A percentile compares a stretch with the other conserved stretches of the same genome.
Evolutionary conservation across 2,113 vertebrate genomes (phyloP).

Genomic region (Apteryx owenii): DNA sequence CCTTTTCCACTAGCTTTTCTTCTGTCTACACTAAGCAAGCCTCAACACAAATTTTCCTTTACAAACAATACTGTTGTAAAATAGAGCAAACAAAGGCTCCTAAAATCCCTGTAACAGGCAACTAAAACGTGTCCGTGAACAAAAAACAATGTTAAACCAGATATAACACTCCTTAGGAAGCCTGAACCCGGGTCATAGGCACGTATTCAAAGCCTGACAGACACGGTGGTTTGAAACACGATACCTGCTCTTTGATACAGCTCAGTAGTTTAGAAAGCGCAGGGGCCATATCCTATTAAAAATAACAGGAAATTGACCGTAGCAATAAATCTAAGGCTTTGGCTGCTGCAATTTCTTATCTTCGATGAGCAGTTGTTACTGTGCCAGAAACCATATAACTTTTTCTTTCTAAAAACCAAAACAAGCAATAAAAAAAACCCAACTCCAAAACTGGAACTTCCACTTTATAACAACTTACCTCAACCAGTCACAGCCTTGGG

Average conservation of each 20-base stretch:
- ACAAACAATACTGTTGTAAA: neutral
- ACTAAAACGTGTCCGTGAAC: neutral
- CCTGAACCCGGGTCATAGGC: neutral
- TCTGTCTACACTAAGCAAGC: neutral
- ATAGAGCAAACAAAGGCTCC: neutral
- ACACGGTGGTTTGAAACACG: neutral
- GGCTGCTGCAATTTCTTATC: conserved; percentile 50
- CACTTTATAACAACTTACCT: neutral
- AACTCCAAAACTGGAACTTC: neutral
- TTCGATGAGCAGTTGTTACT: conserved; percentile 9
- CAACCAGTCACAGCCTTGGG: neutral
- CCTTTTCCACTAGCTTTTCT: neutral
- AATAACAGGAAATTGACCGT: conserved; percentile 59
- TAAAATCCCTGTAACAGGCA: neutral
- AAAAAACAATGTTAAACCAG: neutral
- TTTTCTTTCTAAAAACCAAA: neutral
- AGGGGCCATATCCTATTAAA: conserved; percentile 50
- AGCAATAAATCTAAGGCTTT: conserved; percentile 58
- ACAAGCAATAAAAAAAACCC: neutral
- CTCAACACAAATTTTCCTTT: neutral
- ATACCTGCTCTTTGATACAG: conserved; percentile 20
- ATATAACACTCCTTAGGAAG: neutral
- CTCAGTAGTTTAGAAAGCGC: conserved; percentile 32
- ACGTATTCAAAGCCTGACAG: neutral
- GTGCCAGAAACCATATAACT: neutral